Evolutionary conservation across 2,888 invertebrate genomes (phyloP).

Genomic region (Leucophenga maculata): DNA sequence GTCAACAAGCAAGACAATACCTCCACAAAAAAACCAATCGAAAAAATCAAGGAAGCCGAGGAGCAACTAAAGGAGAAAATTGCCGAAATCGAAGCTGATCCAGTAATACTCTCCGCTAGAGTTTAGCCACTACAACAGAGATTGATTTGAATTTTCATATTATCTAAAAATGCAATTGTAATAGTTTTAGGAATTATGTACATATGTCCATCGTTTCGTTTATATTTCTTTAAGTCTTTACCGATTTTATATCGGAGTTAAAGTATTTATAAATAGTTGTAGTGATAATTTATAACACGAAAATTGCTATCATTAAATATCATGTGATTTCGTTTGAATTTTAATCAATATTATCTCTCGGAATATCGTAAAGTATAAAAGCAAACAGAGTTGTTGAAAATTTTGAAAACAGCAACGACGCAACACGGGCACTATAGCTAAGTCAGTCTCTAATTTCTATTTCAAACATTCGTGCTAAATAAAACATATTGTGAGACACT

Average conservation of each 20-base stretch:
- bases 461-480: conserved; percentile 1
- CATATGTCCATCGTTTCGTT: too few species aligned
- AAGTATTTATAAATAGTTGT: too few species aligned
- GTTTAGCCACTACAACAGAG: conserved; percentile 49
- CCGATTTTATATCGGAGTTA: too few species aligned
- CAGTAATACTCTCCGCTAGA: conserved; percentile 69
- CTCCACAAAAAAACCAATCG: conserved; percentile 52
- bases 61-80: conserved; percentile 68
- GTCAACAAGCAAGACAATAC: conserved; percentile 25
- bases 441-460: conserved; percentile 2
- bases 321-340: conserved; percentile 17
- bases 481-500: conserved; percentile 40
- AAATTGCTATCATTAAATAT: neutral
- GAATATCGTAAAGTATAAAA: too few species aligned
- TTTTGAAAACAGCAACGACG: neutral
- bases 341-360: too few species aligned
- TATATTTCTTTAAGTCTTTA: too few species aligned
- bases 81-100: conserved; percentile 71
- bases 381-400: neutral
- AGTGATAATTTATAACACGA: neutral
- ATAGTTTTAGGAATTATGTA: too few species aligned
- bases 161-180: too few species aligned
- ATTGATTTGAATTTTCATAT: too few species aligned
- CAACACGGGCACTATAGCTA: neutral
- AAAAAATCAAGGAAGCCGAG: conserved; percentile 62